A percentile compares a stretch with the other conserved stretches of the same genome.
Evolutionary conservation across 2,113 vertebrate species (phyloP).

Genomic region (Balaeniceps rex): DNA sequence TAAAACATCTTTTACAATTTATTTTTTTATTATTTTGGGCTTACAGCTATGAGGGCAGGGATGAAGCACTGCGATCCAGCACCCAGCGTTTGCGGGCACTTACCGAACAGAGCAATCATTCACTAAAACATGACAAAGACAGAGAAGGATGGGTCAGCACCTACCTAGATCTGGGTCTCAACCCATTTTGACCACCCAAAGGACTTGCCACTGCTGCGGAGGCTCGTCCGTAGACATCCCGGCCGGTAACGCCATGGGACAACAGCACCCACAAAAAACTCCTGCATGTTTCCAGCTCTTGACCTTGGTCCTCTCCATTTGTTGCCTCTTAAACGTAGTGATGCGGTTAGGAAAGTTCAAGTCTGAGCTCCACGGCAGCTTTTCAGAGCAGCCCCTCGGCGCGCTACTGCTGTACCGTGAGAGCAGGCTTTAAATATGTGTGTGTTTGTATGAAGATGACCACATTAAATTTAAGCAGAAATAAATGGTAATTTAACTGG

Average conservation of each 20-base stretch:
- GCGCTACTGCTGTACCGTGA: neutral
- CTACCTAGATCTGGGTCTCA: neutral
- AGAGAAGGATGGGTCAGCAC: neutral
- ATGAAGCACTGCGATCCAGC: neutral
- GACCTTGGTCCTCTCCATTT: neutral
- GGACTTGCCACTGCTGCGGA: neutral
- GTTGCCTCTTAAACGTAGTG: neutral
- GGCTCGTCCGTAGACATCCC: fast-evolving
- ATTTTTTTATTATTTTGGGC: neutral
- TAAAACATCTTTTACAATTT: neutral
- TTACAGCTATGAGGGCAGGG: neutral
- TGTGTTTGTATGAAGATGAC: slow-evolving; percentile 23
- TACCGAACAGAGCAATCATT: neutral
- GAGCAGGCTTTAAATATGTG: neutral
- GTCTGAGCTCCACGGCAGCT: neutral
- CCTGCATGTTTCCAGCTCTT: neutral
- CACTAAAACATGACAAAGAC: neutral
- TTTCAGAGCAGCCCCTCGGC: neutral
- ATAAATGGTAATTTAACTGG: slow-evolving; percentile 7
- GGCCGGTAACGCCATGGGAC: neutral
- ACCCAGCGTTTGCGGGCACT: fast-evolving
- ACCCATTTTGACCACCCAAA: neutral
- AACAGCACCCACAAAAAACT: neutral
- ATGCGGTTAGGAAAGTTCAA: neutral
- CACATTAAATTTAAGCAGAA: slow-evolving; percentile 30